Base-by-base conservation (phyloP, 2,113 vertebrate genomes). In the Gallinago jamesoni region DNA sequence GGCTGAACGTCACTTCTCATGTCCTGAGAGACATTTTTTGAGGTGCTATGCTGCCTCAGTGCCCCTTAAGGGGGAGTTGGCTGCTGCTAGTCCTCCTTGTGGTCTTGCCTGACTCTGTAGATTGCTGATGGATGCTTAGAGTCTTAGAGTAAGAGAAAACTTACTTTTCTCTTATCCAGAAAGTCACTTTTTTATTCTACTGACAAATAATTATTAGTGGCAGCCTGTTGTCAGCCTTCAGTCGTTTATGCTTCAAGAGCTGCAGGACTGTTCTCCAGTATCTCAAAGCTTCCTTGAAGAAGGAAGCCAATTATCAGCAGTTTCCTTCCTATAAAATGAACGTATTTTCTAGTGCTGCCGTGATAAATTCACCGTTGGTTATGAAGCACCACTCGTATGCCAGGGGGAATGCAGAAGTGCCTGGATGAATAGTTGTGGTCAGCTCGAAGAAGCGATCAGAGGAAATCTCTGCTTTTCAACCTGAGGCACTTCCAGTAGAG, bases 331-430 rank as follows among this genome's bases (percentile, higher is more conserved):
- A 62, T 20, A 25, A 85, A 85, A 75, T 43, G 2, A 43, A 53
- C 1, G 5, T 47, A 56, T 82, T 80, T 86, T 67, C 57, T 57
- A 62, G 22, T 63, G 33, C 12, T 14, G 15, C 33, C 6, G 24
- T 59, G 57, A 31, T 33, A 79, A 91, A 63, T 63, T 87, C n/a
- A 45, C 47, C 20, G 21, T 73, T 76, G n/a, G 10, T 80, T 80
- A 30, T 43, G 59, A 72, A 80, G n/a, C 39, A 50, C 12, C 39
- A 50, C 12, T 53, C 0, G 0, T 28, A 6, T 33, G 59, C 8
- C 68, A 55, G 53, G 30, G 48, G 55, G 64, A 77, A 50, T 12
- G 57, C 48, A 73, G 27, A 41, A 59, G 13, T 69, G 47, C 28
- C 37, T 73, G n/a, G n/a, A 39, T 72, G 19, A 76, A 57, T 35